Conservation (phyloP, 2,113 vertebrate species). For the Melanerpes formicivorus region DNA sequence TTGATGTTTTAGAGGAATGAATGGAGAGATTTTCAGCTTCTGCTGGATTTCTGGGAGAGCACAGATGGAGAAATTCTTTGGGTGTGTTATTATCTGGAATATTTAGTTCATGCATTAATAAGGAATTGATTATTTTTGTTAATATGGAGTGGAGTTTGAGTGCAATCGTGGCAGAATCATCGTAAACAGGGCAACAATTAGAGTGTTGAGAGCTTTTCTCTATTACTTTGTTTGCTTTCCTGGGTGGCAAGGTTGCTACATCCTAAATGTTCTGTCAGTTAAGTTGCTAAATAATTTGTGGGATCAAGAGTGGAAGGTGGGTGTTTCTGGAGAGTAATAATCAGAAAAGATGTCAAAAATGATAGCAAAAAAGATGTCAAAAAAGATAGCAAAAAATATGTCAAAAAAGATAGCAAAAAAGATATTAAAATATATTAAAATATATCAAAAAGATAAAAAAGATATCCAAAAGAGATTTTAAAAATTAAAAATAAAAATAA, state of each 20-base stretch:
- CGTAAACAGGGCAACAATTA: neutral
- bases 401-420: too few relatives aligned
- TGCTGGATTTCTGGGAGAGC: neutral
- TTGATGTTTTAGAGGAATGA: neutral
- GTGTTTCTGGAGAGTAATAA: neutral
- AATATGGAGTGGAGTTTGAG: too few relatives aligned
- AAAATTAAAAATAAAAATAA: too few relatives aligned
- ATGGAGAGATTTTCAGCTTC: neutral
- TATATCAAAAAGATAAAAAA: too few relatives aligned
- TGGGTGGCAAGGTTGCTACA: neutral
- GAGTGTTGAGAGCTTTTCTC: neutral
- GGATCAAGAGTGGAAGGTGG: neutral
- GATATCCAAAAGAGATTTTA: too few relatives aligned
- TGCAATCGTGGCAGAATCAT: neutral
- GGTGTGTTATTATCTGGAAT: neutral
- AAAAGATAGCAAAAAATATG: too few relatives aligned
- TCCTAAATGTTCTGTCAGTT: neutral
- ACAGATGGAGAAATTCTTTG: neutral
- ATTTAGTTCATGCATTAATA: neutral
- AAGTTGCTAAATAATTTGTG: constrained; percentile 25
- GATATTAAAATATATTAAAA: too few relatives aligned
- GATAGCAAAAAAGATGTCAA: too few relatives aligned
- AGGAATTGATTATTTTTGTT: neutral
- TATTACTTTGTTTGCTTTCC: neutral
- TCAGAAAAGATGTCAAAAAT: neutral